Percentiles rank a stretch among this genome's conserved stretches.
Evolutionary conservation across 2,113 vertebrate genomes (phyloP).

Genomic region (Callionymus lyra): DNA sequence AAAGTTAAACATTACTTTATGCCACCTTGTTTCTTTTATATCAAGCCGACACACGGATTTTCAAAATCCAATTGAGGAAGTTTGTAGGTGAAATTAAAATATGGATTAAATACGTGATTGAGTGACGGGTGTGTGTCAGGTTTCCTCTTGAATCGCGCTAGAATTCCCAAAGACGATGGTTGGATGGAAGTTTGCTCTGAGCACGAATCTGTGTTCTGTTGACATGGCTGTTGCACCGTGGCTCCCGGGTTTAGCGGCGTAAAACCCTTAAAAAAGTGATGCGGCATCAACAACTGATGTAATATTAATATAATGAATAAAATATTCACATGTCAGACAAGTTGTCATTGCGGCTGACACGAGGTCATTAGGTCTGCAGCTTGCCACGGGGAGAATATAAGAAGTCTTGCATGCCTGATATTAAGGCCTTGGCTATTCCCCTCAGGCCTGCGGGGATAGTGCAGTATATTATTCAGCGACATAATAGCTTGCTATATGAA

Average conservation of each 20-base stretch:
- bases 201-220: no score
- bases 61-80: no score
- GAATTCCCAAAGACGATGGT: no score
- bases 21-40: no score
- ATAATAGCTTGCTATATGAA: constrained; percentile 17
- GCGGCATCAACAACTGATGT: constrained; percentile 21
- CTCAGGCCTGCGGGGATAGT: constrained; percentile 11
- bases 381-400: constrained; percentile 21
- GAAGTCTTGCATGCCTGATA: constrained; percentile 22
- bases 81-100: no score
- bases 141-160: no score
- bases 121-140: no score
- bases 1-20: no score
- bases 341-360: constrained; percentile 44
- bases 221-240: neutral
- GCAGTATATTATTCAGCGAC: constrained; percentile 25
- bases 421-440: constrained; percentile 25
- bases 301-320: constrained; percentile 53
- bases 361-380: constrained; percentile 39
- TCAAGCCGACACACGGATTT: no score
- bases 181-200: no score
- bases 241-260: constrained; percentile 9
- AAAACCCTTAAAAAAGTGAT: constrained; percentile 5
- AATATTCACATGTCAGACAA: constrained; percentile 35
- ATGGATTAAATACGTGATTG: no score